phyloP scores from a whole-genome alignment of 2,797 vertebrate genomes.

The Mergus octosetaceus region DNA sequence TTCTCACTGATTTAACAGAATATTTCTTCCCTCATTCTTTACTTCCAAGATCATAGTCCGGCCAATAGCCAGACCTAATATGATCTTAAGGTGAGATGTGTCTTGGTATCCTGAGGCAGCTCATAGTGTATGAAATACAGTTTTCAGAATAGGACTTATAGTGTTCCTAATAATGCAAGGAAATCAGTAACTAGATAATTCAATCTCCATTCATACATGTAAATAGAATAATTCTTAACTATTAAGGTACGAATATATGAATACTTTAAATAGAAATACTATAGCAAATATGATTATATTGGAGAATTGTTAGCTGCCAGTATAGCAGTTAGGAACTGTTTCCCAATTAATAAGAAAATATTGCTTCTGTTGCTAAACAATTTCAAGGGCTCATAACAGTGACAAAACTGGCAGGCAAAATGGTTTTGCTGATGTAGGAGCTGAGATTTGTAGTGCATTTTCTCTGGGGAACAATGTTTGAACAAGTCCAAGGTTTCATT shows the following conservation, averaged over 20 bases:
- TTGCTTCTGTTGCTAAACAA: slow-evolving; percentile 26
- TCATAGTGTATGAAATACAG: slow-evolving; percentile 21
- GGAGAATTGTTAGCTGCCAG: neutral
- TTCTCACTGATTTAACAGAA: neutral
- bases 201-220: neutral
- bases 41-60: neutral
- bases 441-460: neutral
- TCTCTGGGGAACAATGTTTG: slow-evolving; percentile 6
- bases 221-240: neutral
- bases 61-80: neutral
- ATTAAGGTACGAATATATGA: neutral
- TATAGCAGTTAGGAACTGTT: neutral
- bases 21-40: neutral
- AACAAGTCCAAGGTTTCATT: slow-evolving; percentile 12
- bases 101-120: slow-evolving; percentile 18
- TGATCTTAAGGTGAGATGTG: neutral
- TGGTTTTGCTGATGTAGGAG: neutral
- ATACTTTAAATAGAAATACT: neutral
- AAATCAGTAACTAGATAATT: neutral
- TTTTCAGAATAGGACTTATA: slow-evolving; percentile 28
- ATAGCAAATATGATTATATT: neutral
- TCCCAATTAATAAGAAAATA: slow-evolving; percentile 31
- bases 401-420: slow-evolving; percentile 13
- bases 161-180: neutral
- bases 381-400: neutral